A percentile compares a stretch with the other conserved stretches of the same genome.
These are phyloP conservation scores for Dusona sp. DNA, from an alignment of 2,888 invertebrate genomes.

Conservation along the genomic window DNA sequence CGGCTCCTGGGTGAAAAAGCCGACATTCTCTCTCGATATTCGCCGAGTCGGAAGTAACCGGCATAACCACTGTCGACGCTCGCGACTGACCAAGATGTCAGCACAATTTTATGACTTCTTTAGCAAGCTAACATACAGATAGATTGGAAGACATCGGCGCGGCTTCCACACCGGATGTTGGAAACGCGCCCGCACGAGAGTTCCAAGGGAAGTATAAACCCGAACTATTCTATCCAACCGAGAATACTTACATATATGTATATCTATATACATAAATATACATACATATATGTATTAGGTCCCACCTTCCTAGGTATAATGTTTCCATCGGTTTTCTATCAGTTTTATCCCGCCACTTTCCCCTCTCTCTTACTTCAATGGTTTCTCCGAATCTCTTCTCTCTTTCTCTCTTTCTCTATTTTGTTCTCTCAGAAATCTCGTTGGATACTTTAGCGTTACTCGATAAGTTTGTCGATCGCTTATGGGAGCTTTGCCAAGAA, in stretches of 20 bases:
- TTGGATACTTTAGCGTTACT: slow-evolving; percentile 60
- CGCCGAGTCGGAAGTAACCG: slow-evolving; percentile 52
- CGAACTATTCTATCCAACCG: slow-evolving; percentile 46
- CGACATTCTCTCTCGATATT: slow-evolving; percentile 23
- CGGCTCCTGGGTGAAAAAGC: slow-evolving; percentile 28
- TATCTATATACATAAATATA: not conserved
- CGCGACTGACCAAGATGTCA: slow-evolving; percentile 68
- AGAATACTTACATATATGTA: not conserved
- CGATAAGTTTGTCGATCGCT: slow-evolving; percentile 62
- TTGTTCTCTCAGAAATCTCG: slow-evolving; percentile 55
- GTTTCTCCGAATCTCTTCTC: slow-evolving; percentile 48
- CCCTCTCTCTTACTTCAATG: slow-evolving; percentile 21
- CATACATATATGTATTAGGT: not conserved
- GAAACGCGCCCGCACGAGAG: slow-evolving; percentile 62
- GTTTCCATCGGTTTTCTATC: slow-evolving; percentile 70
- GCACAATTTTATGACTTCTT: slow-evolving; percentile 71
- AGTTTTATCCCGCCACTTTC: slow-evolving; percentile 59
- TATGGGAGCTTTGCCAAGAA: slow-evolving; percentile 35
- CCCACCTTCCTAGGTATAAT: slow-evolving; percentile 65
- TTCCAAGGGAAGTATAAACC: slow-evolving; percentile 17
- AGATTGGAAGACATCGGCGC: slow-evolving; percentile 37
- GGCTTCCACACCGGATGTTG: slow-evolving; percentile 61
- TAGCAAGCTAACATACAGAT: slow-evolving; percentile 61
- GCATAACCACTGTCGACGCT: slow-evolving; percentile 35
- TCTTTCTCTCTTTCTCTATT: slow-evolving; percentile 23